A percentile compares a stretch with the other conserved stretches of the same genome.
Conservation (phyloP, 2,113 vertebrate genomes). For the Peromyscus leucopus region DNA sequence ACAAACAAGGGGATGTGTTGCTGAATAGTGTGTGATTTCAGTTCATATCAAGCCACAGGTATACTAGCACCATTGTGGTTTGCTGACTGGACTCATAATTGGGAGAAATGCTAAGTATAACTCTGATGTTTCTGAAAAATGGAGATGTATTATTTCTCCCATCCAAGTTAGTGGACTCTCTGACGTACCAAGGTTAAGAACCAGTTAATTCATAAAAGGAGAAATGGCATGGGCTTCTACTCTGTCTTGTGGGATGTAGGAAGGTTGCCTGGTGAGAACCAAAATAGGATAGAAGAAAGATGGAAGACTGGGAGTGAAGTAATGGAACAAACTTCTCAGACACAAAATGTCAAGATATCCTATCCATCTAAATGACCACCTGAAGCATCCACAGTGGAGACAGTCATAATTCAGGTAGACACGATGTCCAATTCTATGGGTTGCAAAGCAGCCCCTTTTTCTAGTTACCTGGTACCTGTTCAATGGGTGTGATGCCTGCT, state of each 20-base stretch:
- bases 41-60: neutral
- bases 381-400: neutral
- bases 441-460: neutral
- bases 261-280: neutral
- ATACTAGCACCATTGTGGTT: neutral
- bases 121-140: neutral
- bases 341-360: neutral
- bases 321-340: neutral
- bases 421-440: neutral
- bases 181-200: neutral
- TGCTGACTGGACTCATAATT: neutral
- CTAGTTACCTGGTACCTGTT: neutral
- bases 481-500: neutral
- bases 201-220: neutral
- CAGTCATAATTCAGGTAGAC: neutral
- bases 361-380: neutral
- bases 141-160: neutral
- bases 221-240: neutral
- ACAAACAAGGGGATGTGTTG: neutral
- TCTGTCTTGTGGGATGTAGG: neutral
- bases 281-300: neutral
- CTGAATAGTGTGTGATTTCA: neutral
- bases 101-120: slow-evolving; percentile 21
- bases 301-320: neutral
- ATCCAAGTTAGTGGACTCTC: neutral